Evolutionary conservation across 1,140 invertebrate genomes (phyloP).

Genomic region (Lepidurus packardi): DNA sequence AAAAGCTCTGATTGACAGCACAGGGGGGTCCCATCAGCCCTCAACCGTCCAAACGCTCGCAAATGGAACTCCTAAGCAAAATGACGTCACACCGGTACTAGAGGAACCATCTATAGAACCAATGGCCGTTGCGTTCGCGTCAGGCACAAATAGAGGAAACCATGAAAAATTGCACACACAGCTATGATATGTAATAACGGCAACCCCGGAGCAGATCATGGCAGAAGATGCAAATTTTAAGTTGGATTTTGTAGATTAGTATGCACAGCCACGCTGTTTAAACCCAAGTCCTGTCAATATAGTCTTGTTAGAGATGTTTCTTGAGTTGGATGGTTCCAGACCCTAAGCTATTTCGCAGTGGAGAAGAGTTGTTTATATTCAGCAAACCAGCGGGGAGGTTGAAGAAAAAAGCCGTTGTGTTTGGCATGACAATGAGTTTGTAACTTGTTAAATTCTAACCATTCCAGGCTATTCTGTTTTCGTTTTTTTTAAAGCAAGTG

Average conservation of each 20-base stretch:
- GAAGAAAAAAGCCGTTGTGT: not conserved
- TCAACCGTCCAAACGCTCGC: not conserved
- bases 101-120: too few relatives aligned
- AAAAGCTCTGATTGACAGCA: not conserved
- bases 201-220: too few relatives aligned
- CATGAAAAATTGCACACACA: too few relatives aligned
- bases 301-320: slow-evolving; percentile 10
- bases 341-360: not conserved
- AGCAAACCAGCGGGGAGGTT: not conserved
- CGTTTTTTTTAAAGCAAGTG: not conserved
- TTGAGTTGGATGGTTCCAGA: not conserved
- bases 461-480: not conserved
- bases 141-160: too few relatives aligned
- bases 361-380: not conserved
- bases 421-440: slow-evolving; percentile 14
- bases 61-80: not conserved
- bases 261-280: not conserved
- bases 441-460: not conserved
- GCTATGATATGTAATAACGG: too few relatives aligned
- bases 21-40: not conserved
- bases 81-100: too few relatives aligned
- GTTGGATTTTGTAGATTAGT: not conserved
- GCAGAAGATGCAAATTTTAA: too few relatives aligned
- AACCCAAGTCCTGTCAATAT: not conserved
- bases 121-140: too few relatives aligned